Evolutionary conservation across 2,797 vertebrate species (phyloP), one percentile per base, ranked within the genome.

Genomic region (Trematomus bernacchii): DNA sequence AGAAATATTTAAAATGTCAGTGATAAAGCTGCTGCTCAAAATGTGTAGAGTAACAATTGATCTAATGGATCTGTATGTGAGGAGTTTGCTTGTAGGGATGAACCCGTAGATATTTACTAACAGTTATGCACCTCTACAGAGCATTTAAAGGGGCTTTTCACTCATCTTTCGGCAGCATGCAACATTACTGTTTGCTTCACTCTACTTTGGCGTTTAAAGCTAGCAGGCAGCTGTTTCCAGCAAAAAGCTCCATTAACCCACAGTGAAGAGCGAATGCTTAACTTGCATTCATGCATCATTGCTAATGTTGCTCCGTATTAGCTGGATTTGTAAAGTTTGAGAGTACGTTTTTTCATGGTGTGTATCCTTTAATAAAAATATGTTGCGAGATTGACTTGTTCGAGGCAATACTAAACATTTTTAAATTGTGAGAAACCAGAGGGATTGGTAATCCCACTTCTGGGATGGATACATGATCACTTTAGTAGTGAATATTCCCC

Each of bases 401-500:
- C 4, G 53, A 33, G 33, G 6, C 16, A 53, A 44, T 1, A 13
- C 16, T 19, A 7, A 75, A 48, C 2, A 18, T 43, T 57, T 74
- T 0, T 47, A 65, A 66, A 40, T 53, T 61, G 18, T 59, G 11
- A 50, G 12, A 14, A 55, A 70, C 30, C 44, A n/a, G 55, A 37
- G 8, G 12, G 19, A 64, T 33, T 50, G 15, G 15, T 33, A 52
- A n/a, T 37, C 6, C 44, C 27, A 1, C 40, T 12, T 18, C 6
- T 47, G 27, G 54, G 46, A 46, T 40, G 9, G 6, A 48, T 48
- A 15, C 27, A 19, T 64, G 27, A 46, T 64, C 47, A 44, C 16
- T 78, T 76, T 4, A 53, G n/a, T 60, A 27, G 40, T 15, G 18
- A 70, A 64, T 64, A 5, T 46, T 55, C 27, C 23, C 68, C 42